Evolutionary conservation across 2,113 vertebrate genomes (phyloP).

Genomic region (Carollia perspicillata): DNA sequence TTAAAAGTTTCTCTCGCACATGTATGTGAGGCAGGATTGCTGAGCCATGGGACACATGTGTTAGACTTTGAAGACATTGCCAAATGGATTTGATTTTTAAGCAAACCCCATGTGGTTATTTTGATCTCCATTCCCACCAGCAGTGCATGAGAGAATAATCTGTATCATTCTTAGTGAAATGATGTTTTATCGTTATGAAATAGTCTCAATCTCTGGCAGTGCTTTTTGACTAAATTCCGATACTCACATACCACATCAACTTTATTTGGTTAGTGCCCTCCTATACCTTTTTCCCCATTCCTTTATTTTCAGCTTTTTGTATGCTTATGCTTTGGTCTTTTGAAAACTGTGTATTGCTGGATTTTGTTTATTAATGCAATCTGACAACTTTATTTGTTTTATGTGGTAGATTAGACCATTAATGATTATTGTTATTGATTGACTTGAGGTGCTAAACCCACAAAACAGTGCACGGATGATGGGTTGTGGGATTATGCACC

Average conservation of each 20-base stretch:
- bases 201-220: background rate
- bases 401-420: background rate
- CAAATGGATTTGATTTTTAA: background rate
- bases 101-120: background rate
- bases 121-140: background rate
- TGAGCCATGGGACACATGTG: background rate
- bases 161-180: background rate
- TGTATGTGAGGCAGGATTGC: background rate
- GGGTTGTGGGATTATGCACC: background rate
- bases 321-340: background rate
- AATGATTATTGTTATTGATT: background rate
- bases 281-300: background rate
- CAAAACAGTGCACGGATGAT: too few relatives aligned
- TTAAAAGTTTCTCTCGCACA: background rate
- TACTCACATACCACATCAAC: background rate
- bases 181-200: background rate
- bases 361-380: conserved; percentile 1
- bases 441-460: background rate
- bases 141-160: background rate
- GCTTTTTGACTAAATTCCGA: background rate
- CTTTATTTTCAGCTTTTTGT: background rate
- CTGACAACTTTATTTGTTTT: background rate
- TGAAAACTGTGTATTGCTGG: background rate
- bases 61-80: background rate
- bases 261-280: background rate